phyloP scores from a whole-genome alignment of 2,888 invertebrate genomes.

The Mamestra brassicae region DNA sequence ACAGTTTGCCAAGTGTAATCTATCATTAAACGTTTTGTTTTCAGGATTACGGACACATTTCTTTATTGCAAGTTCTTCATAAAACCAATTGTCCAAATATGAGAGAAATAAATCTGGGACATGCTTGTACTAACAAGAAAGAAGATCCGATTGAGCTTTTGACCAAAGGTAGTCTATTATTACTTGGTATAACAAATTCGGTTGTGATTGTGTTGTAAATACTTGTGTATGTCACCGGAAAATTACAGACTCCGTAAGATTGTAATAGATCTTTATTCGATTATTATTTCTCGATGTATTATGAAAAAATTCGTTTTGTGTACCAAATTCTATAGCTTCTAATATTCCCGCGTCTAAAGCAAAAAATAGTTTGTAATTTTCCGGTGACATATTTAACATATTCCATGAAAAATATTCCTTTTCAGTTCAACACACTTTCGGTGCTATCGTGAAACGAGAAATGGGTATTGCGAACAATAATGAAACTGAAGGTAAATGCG shows the following conservation, averaged over 20 bases:
- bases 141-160: conserved; percentile 83
- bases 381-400: no score
- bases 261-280: no score
- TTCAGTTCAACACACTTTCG: conserved; percentile 84
- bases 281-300: no score
- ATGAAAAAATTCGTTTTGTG: no score
- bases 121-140: conserved; percentile 64
- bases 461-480: conserved; percentile 73
- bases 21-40: conserved; percentile 50
- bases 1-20: not conserved
- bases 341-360: no score
- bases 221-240: not conserved
- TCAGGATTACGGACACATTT: conserved; percentile 82
- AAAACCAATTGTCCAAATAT: conserved; percentile 80
- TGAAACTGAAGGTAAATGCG: conserved; percentile 54
- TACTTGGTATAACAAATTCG: not conserved
- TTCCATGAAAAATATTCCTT: conserved; percentile 30
- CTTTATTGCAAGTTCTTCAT: conserved; percentile 85
- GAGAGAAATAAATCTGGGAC: conserved; percentile 59
- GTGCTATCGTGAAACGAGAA: conserved; percentile 82
- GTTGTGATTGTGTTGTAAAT: not conserved
- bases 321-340: no score
- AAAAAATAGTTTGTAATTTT: no score
- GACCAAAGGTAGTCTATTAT: conserved; percentile 78
- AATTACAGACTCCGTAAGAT: no score